Conservation (phyloP, 2,888 invertebrate genomes). For the Digitonthophagus gazella region DNA sequence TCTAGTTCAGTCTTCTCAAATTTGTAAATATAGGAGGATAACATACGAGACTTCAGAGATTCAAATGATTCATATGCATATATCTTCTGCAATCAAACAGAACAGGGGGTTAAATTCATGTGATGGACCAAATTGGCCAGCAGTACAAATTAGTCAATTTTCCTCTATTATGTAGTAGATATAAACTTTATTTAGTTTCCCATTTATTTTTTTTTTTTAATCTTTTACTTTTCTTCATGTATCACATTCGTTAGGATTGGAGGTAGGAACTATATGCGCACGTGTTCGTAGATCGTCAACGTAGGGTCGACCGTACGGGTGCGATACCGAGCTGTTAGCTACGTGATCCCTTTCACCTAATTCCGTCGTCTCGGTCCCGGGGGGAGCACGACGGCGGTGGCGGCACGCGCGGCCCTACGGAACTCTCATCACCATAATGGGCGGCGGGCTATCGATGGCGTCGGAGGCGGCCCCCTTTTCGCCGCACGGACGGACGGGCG, state of each 20-base stretch:
- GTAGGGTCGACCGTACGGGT: not conserved
- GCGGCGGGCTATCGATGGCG: constrained; percentile 11
- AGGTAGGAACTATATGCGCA: not conserved
- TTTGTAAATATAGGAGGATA: no score
- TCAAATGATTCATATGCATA: no score
- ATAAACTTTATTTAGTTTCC: no score
- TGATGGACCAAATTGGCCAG: no score
- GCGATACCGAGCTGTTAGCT: not conserved
- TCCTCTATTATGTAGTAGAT: no score
- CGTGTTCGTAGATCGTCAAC: not conserved
- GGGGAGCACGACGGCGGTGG: not conserved
- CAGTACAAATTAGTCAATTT: no score
- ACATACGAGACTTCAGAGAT: no score
- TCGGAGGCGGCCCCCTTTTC: constrained; percentile 6
- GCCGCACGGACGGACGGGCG: not conserved
- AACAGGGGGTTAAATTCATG: no score
- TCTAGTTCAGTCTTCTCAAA: no score
- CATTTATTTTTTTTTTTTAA: no score
- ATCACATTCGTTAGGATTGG: not conserved
- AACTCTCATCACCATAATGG: constrained; percentile 13
- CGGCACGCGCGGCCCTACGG: constrained; percentile 6
- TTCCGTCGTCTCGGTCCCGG: not conserved
- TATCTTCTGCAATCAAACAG: no score
- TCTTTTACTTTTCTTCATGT: no score
- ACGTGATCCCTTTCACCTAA: constrained; percentile 12